Conservation (phyloP, 37 sponge, comb jelly and placozoan species). For the Beroe forskalii region DNA sequence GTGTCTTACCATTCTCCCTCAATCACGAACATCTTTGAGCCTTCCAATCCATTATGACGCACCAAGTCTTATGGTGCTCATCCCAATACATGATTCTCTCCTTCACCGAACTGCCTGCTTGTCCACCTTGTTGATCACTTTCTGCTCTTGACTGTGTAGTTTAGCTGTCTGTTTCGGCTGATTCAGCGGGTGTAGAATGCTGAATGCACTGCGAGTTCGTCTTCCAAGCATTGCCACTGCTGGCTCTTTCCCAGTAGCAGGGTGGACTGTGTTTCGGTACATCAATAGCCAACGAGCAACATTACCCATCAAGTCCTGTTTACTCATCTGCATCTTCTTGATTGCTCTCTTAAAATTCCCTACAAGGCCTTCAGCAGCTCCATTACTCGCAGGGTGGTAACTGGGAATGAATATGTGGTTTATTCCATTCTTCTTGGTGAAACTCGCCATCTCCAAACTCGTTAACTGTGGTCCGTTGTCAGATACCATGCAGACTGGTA, state of each 20-base stretch:
- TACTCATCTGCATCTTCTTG: background rate
- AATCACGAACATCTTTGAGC: background rate
- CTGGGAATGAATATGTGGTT: background rate
- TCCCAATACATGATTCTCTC: no score
- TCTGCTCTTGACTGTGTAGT: background rate
- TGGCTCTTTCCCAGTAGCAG: background rate
- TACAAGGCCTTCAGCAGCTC: background rate
- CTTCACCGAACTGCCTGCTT: no score
- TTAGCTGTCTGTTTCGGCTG: background rate
- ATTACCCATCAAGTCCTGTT: background rate
- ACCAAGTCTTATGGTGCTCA: no score
- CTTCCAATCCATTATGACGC: background rate
- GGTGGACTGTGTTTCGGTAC: background rate
- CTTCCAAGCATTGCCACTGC: constrained; percentile 27
- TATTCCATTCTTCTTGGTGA: background rate
- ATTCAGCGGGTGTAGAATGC: background rate
- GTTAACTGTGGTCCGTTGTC: background rate
- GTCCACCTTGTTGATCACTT: background rate
- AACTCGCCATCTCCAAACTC: background rate
- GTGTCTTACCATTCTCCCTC: no score
- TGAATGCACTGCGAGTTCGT: background rate
- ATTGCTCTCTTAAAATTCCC: background rate
- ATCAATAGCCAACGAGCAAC: background rate
- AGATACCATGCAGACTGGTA: background rate
- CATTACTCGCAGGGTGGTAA: background rate